Base-by-base conservation (phyloP, 1,140 invertebrate species). In the Papilio aristodemus region DNA sequence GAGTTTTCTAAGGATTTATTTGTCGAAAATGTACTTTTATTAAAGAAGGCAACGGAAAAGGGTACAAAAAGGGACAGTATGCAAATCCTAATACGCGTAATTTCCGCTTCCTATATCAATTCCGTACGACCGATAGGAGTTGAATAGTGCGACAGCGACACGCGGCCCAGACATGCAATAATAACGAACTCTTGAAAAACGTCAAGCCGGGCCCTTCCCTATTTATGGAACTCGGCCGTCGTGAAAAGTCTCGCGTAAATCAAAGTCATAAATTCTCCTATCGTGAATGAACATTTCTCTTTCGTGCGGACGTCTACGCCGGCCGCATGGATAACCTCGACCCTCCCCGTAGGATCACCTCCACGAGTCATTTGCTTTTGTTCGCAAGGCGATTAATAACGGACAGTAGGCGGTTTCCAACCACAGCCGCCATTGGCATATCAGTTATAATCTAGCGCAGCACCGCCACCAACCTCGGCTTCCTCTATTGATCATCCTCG, bases 341-440 rank as follows among this genome's bases (percentile, higher is more conserved):
- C 85, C 84, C 83, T 83, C 82, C 81, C 81, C 77, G 78, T 73
- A 78, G 85, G 83, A 90, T 90, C 87, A 90, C 87, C 89, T 88
- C 85, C 80, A 87, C 82, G 78, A 89, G 87, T 89, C 89, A 89
- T 90, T 90, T 91, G 87, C 89, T 88, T 90, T 91, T 90, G 89
- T 91, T 91, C 89, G 78, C 78, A 75, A 70, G 78, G 86, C 86
- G 90, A 91, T 90, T 91, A 91, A 90, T 91, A 89, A 88, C 81
- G 75, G 79, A 64, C 85, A 85, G 81, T 81, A 84, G 83, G 85
- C 86, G 86, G 86, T 87, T 81, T 80, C 78, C 71, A 82, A 83
- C 84, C 84, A 78, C 86, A 79, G 76, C 77, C 83, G 77, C 83
- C 79, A 83, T 85, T 79, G 79, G 79, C 76, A 80, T 85, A 87